These are phyloP conservation scores for Drosophila kanapiae DNA, from an alignment of 1,140 invertebrate species.

Conservation along the genomic window DNA sequence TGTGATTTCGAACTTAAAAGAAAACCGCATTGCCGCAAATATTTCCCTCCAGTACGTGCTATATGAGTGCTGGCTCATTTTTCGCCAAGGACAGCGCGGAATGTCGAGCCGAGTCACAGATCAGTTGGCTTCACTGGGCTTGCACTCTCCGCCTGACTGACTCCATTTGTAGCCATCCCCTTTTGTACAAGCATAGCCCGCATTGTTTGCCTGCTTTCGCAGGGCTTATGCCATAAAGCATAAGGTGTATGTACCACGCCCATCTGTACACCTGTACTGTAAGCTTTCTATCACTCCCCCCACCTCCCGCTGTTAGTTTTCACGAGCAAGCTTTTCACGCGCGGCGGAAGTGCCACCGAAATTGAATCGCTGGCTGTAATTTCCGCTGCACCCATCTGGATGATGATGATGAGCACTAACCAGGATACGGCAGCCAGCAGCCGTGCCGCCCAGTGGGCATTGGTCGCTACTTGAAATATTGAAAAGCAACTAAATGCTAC, in stretches of 20 bases:
- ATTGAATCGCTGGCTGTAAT: slow-evolving; percentile 82
- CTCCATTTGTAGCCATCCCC: slow-evolving; percentile 24
- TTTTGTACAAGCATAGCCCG: not conserved
- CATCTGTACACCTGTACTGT: slow-evolving; percentile 10
- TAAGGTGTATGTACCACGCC: slow-evolving; percentile 8
- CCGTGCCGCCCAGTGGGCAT: not conserved
- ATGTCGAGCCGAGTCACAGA: slow-evolving; percentile 36
- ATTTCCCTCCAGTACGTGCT: not conserved
- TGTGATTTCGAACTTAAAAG: not conserved
- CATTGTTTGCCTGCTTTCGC: slow-evolving; percentile 34
- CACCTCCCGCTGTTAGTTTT: slow-evolving; percentile 42
- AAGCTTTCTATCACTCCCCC: not conserved
- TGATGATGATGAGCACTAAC: slow-evolving; percentile 21
- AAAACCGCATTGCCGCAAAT: not conserved
- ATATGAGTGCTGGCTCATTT: slow-evolving; percentile 16
- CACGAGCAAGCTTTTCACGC: slow-evolving; percentile 72
- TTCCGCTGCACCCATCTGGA: slow-evolving; percentile 62
- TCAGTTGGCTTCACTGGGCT: slow-evolving; percentile 56
- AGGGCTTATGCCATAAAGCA: slow-evolving; percentile 11
- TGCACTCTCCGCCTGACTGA: slow-evolving; percentile 53
- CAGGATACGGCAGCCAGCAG: slow-evolving; percentile 10
- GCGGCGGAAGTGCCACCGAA: slow-evolving; percentile 75
- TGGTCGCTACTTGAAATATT: slow-evolving; percentile 47
- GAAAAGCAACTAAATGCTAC: slow-evolving; percentile 58
- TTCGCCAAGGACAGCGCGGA: slow-evolving; percentile 29